These are phyloP conservation scores for Poeciliopsis retropinna DNA, from an alignment of 2,113 vertebrate species.

Conservation along the genomic window DNA sequence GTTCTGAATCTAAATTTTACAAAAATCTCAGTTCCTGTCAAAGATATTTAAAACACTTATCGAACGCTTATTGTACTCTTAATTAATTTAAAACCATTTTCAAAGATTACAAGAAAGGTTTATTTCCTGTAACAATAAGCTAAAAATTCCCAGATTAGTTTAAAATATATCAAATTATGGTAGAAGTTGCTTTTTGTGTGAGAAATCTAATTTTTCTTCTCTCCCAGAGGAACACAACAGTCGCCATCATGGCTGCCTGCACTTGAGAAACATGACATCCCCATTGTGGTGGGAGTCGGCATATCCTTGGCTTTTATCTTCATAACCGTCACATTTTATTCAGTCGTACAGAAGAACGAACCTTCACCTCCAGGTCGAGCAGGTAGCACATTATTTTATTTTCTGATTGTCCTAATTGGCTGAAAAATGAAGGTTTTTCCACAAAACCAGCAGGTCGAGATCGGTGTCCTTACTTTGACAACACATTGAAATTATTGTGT, in stretches of 20 bases:
- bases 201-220: not conserved
- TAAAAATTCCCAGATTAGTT: not conserved
- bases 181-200: not conserved
- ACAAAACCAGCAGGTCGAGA: not conserved
- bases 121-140: too few relatives aligned
- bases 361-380: conserved; percentile 65
- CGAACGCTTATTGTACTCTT: too few relatives aligned
- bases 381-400: conserved; percentile 56
- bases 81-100: too few relatives aligned
- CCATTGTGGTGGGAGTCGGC: conserved; percentile 83
- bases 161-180: not conserved
- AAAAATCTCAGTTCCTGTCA: too few relatives aligned
- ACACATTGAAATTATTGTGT: not conserved
- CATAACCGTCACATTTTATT: conserved; percentile 83
- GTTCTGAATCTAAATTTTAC: too few relatives aligned
- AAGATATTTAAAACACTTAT: too few relatives aligned
- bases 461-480: not conserved
- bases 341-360: conserved; percentile 80
- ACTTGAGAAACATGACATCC: conserved; percentile 84
- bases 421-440: not conserved
- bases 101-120: not conserved
- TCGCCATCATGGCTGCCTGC: conserved; percentile 75
- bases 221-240: conserved; percentile 64
- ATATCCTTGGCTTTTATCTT: conserved; percentile 84
- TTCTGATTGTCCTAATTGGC: not conserved